These are phyloP conservation scores for Panagrolaimus sp. DNA, from an alignment of 1,140 invertebrate genomes.

Conservation along the genomic window DNA sequence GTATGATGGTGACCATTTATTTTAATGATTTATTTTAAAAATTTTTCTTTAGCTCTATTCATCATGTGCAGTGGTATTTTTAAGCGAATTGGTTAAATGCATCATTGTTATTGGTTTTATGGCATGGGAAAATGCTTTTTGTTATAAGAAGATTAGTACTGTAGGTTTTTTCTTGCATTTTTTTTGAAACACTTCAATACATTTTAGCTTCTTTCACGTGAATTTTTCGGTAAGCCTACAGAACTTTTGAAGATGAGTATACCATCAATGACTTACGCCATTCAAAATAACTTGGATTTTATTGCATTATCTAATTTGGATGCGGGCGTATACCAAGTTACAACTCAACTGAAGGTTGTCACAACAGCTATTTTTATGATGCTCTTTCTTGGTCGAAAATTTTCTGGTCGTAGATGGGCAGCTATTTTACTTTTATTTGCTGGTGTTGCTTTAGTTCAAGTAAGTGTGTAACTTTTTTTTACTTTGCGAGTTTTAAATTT, in stretches of 20 bases:
- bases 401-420: conserved; percentile 48
- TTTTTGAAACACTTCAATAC: neutral
- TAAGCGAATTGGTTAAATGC: conserved; percentile 48
- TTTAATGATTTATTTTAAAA: neutral
- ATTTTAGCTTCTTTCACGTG: conserved; percentile 24
- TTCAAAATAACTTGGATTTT: conserved; percentile 58
- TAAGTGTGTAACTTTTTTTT: conserved; percentile 9
- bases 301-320: conserved; percentile 55
- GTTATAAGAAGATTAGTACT: neutral
- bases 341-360: conserved; percentile 1
- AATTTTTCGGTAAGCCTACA: conserved; percentile 48
- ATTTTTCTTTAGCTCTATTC: conserved; percentile 45
- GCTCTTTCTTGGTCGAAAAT: conserved; percentile 49
- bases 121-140: conserved; percentile 30
- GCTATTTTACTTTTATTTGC: conserved; percentile 53
- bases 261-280: conserved; percentile 54
- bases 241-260: conserved; percentile 55
- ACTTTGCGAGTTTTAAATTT: neutral
- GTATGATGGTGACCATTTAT: conserved; percentile 14
- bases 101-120: conserved; percentile 45
- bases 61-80: conserved; percentile 51
- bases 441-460: conserved; percentile 55
- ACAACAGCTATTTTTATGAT: conserved; percentile 55
- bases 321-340: conserved; percentile 56
- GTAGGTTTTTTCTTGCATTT: conserved; percentile 2